Evolutionary conservation across 1,140 invertebrate genomes (phyloP), one percentile per base, ranked within the genome.

Genomic region (Eciton burchellii): DNA sequence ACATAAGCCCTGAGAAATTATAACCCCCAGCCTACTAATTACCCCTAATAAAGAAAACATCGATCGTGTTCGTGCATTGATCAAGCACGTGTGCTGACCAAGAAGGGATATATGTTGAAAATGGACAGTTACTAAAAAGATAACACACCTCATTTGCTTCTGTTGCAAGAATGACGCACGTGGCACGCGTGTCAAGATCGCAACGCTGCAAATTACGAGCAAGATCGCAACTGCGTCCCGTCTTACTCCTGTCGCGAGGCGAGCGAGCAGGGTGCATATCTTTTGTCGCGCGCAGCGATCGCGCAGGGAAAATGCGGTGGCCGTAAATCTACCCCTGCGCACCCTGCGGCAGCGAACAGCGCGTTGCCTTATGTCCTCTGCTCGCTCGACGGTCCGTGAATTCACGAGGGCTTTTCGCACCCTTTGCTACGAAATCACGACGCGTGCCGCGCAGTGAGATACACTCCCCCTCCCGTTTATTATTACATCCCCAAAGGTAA

Each of bases 391-490:
- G 60, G 65, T 43, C 74, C 82, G 74, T 79, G 62, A 79, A 83
- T 83, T 74, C 74, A 83, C 82, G 63, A 68, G 82, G 72, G 62
- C 45, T 79, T 79, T 83, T 83, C 82, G 74, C 82, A 83, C 84
- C 81, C 81, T 85, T 83, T 60, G 81, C 63, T 77, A 84, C 52
- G 70, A 85, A 85, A 85, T 85, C 84, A 73, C 62, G 65, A 35
- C 84, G 84, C 84, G 81, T 85, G 84, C 82, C 84, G 3, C 45
- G 45, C 82, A n/a, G n/a, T n/a, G n/a, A n/a, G n/a, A 79, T 85
- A 85, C 71, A n/a, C 71, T 84, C 47, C 16, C 47, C 68, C 49
- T n/a, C 43, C 49, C 81, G 49, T 49, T 79, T 54, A 79, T 79
- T 79, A 79, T 79, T 79, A 56, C 65, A 16, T 19, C 35, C 41